Conservation (phyloP, 1,140 invertebrate genomes). For the Ceratina calcarata region DNA sequence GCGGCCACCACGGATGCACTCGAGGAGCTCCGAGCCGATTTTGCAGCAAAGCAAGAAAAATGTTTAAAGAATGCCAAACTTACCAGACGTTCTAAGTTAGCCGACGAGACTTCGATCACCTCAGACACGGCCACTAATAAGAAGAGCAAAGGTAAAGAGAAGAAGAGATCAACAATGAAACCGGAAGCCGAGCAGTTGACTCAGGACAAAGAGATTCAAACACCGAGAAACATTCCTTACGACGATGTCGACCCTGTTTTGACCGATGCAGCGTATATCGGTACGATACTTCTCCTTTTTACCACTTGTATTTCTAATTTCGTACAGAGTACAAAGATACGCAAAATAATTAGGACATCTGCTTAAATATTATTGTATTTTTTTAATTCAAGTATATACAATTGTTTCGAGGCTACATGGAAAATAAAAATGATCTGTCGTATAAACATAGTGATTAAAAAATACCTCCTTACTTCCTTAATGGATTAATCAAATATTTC, state of each 20-base stretch:
- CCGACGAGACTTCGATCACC: neutral
- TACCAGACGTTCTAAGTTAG: neutral
- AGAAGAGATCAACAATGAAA: neutral
- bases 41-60: neutral
- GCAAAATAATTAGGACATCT: too few species aligned
- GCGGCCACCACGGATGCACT: slow-evolving; percentile 2
- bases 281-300: neutral
- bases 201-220: slow-evolving; percentile 80
- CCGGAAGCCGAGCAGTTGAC: neutral
- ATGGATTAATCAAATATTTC: too few species aligned
- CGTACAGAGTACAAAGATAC: too few species aligned
- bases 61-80: neutral
- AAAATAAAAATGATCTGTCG: neutral
- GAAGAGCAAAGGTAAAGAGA: neutral
- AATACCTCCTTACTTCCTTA: too few species aligned
- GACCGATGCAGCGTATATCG: slow-evolving; percentile 80
- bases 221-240: slow-evolving; percentile 81
- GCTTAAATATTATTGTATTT: too few species aligned
- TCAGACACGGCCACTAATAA: neutral
- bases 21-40: neutral
- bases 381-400: too few species aligned
- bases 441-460: too few species aligned
- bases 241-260: slow-evolving; percentile 79
- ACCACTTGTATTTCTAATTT: neutral
- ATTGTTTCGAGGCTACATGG: neutral